Percentiles rank a stretch among this genome's conserved stretches.
phyloP scores from a whole-genome alignment of 2,888 invertebrate species.

The Stictocephala bisonia region DNA sequence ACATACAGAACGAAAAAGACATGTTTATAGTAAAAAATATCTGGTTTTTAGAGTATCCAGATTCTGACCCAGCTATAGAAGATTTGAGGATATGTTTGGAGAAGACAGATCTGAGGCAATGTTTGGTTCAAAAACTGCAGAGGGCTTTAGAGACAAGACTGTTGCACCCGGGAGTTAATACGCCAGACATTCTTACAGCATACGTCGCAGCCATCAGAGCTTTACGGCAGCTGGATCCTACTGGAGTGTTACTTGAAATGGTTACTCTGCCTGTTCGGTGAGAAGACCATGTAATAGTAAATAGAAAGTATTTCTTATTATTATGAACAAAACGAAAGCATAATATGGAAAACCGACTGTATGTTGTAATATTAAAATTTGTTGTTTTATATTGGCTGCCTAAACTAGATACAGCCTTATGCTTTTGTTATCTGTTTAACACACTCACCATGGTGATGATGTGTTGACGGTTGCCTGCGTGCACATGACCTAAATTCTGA shows the following conservation, averaged over 20 bases:
- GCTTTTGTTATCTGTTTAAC: too few species aligned
- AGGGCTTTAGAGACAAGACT: constrained; percentile 86
- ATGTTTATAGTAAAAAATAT: too few species aligned
- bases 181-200: constrained; percentile 94
- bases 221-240: constrained; percentile 90
- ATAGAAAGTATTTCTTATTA: too few species aligned
- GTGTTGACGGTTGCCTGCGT: too few species aligned
- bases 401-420: too few species aligned
- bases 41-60: constrained; percentile 83
- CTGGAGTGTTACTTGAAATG: constrained; percentile 92
- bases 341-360: too few species aligned
- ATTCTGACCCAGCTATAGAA: constrained; percentile 92
- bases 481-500: too few species aligned
- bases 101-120: constrained; percentile 83
- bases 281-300: too few species aligned
- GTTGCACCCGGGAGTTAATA: constrained; percentile 94
- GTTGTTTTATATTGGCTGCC: too few species aligned
- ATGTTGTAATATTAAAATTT: too few species aligned
- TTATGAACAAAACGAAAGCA: too few species aligned
- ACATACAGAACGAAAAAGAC: neutral
- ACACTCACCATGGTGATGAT: too few species aligned
- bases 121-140: constrained; percentile 83
- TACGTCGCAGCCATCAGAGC: constrained; percentile 96
- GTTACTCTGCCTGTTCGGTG: constrained; percentile 91
- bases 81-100: constrained; percentile 88